Evolutionary conservation across 2,113 vertebrate genomes (phyloP), one percentile per base, ranked within the genome.

Genomic region (Indri indri): DNA sequence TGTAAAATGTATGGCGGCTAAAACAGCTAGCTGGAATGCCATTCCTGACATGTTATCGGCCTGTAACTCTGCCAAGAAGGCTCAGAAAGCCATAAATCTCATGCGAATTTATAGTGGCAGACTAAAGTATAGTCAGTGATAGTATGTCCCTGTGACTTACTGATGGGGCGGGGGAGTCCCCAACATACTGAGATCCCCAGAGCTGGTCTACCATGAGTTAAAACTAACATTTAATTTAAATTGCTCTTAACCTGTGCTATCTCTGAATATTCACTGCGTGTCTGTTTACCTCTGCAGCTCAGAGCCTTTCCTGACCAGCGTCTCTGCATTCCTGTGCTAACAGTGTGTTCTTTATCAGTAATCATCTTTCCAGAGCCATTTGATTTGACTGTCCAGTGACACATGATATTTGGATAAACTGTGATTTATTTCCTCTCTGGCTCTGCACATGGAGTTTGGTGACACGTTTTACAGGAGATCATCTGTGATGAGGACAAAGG

Each of bases 401-500:
- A 97, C 77, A 80, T 84, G 82, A 32, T 94, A 91, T 98, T 98
- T 98, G 88, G 95, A 90, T 96, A 98, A 98, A 87, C 74, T 23
- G 18, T 8, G 34, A 66, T 97, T 98, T 98, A 82, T 97, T 98
- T 97, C 92, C 71, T 16, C 54, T 95, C 94, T 97, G 89, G 74
- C 95, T 96, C 93, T 92, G 94, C 70, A 86, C 3, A 4, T 84
- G 68, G 79, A 92, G 52, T 74, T 97, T 88, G 68, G 97, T 97
- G 97, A 90, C 94, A 52, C 50, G 14, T 93, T 98, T 98, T 95
- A 97, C 17, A 96, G 50, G 94, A 94, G 97, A 97, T 98, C 97
- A 97, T 86, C 92, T 98, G 34, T 96, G 98, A 98, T 98, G 96
- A 98, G 94, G 96, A 98, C 80, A 97, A 88, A 98, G 98, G 97